A percentile compares a stretch with the other conserved stretches of the same genome.
phyloP scores from a whole-genome alignment of 2,797 vertebrate genomes.

The Ceyx erithaca region DNA sequence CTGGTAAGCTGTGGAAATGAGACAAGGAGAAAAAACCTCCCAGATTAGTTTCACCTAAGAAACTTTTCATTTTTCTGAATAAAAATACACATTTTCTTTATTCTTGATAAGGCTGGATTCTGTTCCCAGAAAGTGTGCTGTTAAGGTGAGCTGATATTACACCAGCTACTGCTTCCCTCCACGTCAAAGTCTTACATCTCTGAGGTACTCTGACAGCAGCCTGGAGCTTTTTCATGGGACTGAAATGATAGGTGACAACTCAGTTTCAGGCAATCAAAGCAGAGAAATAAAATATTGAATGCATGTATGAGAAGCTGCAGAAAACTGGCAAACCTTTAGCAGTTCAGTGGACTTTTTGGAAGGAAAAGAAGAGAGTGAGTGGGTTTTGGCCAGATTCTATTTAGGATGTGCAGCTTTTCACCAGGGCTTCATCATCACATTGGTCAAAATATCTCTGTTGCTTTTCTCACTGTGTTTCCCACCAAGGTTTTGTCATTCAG shows the following conservation, averaged over 20 bases:
- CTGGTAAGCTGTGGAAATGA: background rate
- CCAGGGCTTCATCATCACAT: background rate
- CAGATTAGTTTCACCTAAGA: background rate
- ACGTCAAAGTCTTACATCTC: background rate
- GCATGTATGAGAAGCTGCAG: background rate
- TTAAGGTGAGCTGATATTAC: background rate
- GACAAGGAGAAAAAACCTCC: background rate
- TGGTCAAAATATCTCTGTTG: slow-evolving; percentile 1
- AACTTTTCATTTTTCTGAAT: background rate
- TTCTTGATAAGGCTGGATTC: background rate
- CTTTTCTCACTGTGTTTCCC: background rate
- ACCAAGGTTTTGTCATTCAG: slow-evolving; percentile 14
- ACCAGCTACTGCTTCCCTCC: background rate
- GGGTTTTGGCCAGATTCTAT: background rate
- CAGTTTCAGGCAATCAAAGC: background rate
- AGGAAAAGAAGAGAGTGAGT: background rate
- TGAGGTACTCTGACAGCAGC: background rate
- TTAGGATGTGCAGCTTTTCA: background rate
- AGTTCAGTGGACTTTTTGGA: background rate
- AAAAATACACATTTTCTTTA: background rate
- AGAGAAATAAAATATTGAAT: background rate
- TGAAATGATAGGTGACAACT: background rate
- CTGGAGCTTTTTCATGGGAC: background rate
- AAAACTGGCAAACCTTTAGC: background rate
- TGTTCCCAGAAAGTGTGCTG: background rate